Percentiles rank a stretch among this genome's conserved stretches.
Conservation (phyloP, 2,888 invertebrate genomes). For the Ectemnius lituratus region DNA sequence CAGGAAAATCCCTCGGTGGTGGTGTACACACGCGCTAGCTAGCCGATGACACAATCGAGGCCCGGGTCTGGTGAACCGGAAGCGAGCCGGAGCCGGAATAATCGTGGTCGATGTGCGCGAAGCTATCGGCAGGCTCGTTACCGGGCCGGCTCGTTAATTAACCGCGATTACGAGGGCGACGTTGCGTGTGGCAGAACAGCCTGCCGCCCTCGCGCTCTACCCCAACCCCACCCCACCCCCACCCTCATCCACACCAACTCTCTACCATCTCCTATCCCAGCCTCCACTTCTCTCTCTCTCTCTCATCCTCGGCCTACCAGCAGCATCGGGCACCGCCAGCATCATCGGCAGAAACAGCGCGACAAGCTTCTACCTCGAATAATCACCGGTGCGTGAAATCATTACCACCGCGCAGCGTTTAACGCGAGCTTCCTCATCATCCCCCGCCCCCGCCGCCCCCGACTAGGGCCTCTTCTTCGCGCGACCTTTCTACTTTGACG, state of each 20-base stretch:
- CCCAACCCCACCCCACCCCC: constrained; percentile 10
- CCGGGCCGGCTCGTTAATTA: constrained; percentile 70
- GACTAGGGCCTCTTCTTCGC: not conserved
- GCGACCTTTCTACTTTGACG: not conserved
- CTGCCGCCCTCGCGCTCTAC: constrained; percentile 21
- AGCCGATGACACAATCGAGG: not conserved
- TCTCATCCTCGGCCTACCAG: constrained; percentile 19
- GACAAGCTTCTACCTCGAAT: constrained; percentile 44
- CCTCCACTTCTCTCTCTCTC: constrained; percentile 11
- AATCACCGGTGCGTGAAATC: constrained; percentile 53
- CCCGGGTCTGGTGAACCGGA: constrained; percentile 60
- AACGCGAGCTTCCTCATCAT: constrained; percentile 31
- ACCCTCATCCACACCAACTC: not conserved
- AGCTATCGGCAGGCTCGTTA: constrained; percentile 73
- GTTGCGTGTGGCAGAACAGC: constrained; percentile 67
- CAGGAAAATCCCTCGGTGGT: too few relatives aligned
- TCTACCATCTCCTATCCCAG: constrained; percentile 2
- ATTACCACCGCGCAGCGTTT: constrained; percentile 48
- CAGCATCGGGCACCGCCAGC: constrained; percentile 4
- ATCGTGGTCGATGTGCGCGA: constrained; percentile 66
- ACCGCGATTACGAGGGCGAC: constrained; percentile 71
- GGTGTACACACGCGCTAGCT: too few relatives aligned
- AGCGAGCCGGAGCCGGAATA: constrained; percentile 65
- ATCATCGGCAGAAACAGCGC: constrained; percentile 7
- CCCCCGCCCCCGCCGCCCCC: not conserved